Conservation (phyloP, 2,113 vertebrate genomes). For the Podilymbus podiceps region DNA sequence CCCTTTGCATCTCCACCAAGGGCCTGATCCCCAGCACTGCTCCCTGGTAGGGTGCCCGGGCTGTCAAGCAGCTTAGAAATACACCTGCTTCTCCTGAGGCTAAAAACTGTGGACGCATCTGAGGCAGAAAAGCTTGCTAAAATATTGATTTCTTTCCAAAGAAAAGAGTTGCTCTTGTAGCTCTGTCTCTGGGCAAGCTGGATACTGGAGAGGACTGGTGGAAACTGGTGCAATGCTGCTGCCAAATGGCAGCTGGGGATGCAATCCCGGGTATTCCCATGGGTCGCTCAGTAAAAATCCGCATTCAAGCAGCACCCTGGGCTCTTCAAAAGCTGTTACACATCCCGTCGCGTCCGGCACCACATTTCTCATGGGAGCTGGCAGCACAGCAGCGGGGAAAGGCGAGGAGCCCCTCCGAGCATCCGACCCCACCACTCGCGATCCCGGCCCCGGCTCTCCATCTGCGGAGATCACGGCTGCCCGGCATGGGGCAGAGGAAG, state of each 20-base stretch:
- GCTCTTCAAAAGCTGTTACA: neutral
- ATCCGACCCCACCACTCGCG: fast-evolving
- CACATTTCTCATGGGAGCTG: fast-evolving
- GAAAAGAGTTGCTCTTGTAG: neutral
- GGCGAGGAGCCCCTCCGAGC: neutral
- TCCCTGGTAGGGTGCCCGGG: neutral
- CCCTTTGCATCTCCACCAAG: neutral
- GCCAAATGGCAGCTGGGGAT: neutral
- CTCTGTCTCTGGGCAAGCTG: neutral
- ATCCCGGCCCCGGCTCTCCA: neutral
- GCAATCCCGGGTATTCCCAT: neutral
- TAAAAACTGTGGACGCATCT: neutral
- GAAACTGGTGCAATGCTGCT: neutral
- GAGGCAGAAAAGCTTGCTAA: neutral
- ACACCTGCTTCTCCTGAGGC: neutral
- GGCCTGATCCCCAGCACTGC: neutral
- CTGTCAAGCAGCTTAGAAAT: neutral
- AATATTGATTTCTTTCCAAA: neutral
- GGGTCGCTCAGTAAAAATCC: neutral
- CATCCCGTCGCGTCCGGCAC: fast-evolving
- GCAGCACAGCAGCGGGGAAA: neutral
- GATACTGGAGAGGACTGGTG: neutral
- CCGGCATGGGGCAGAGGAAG: constrained; percentile 1
- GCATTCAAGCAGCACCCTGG: neutral
- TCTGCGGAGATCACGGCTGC: neutral